phyloP scores from a whole-genome alignment of 2,888 invertebrate species.

The Ectropis crepuscularia region DNA sequence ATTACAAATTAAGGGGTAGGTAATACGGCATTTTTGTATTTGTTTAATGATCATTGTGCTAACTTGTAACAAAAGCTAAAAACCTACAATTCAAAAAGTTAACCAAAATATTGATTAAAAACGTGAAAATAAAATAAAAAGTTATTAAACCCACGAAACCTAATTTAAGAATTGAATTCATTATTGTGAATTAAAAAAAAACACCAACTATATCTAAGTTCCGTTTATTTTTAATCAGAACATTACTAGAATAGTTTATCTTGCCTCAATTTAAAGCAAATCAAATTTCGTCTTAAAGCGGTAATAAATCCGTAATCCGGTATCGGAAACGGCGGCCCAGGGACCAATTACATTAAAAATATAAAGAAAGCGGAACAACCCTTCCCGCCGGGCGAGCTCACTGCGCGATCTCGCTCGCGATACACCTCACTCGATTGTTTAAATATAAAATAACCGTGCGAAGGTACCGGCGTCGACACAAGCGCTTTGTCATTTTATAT shows the following conservation, averaged over 20 bases:
- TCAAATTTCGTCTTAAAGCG: slow-evolving; percentile 16
- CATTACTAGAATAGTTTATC: not conserved
- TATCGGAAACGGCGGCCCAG: slow-evolving; percentile 68
- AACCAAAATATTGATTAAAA: no score
- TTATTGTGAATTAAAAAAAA: no score
- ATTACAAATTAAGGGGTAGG: no score
- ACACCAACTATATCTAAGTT: no score
- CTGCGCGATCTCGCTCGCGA: slow-evolving; percentile 52
- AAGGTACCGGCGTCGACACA: slow-evolving; percentile 6
- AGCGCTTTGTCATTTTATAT: slow-evolving; percentile 3
- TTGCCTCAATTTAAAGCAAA: slow-evolving; percentile 8
- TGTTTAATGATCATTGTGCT: no score
- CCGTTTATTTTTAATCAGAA: no score
- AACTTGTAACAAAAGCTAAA: no score
- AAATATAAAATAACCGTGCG: slow-evolving; percentile 44
- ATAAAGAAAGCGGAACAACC: slow-evolving; percentile 68
- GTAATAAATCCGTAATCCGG: slow-evolving; percentile 35
- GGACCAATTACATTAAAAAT: slow-evolving; percentile 77
- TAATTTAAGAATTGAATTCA: no score
- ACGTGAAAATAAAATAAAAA: no score
- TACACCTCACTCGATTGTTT: slow-evolving; percentile 64
- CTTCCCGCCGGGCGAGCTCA: slow-evolving; percentile 37
- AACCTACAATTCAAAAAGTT: no score
- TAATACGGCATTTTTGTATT: no score
- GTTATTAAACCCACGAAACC: no score